These are phyloP conservation scores for Neofelis nebulosa DNA, from an alignment of 2,113 vertebrate species.

Conservation along the genomic window DNA sequence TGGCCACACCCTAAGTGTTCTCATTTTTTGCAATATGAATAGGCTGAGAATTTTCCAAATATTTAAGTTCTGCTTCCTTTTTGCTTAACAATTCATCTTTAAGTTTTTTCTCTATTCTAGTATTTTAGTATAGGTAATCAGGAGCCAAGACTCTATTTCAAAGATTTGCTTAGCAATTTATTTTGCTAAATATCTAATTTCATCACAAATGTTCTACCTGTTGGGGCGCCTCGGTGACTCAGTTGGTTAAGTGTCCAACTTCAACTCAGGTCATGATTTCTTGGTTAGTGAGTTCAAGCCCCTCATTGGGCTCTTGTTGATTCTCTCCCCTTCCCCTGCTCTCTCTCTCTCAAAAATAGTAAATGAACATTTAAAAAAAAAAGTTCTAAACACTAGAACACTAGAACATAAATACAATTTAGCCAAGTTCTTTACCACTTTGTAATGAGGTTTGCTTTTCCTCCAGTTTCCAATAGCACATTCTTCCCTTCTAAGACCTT, in stretches of 20 bases:
- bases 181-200: background rate
- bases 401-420: background rate
- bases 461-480: background rate
- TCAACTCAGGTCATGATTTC: too few species aligned
- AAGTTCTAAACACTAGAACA: background rate
- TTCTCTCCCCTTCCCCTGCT: too few species aligned
- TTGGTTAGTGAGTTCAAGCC: too few species aligned
- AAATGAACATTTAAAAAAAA: background rate
- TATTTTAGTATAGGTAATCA: background rate
- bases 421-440: background rate
- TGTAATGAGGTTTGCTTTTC: background rate
- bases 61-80: background rate
- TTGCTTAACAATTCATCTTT: background rate
- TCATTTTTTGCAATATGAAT: background rate
- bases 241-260: too few species aligned
- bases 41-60: background rate
- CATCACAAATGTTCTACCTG: background rate
- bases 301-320: too few species aligned
- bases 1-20: background rate
- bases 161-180: background rate
- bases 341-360: too few species aligned
- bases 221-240: too few species aligned
- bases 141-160: background rate
- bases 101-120: background rate
- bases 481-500: background rate